Evolutionary conservation across 2,797 vertebrate genomes (phyloP), one percentile per base, ranked within the genome.

Genomic region (Gymnopithys bicolor): DNA sequence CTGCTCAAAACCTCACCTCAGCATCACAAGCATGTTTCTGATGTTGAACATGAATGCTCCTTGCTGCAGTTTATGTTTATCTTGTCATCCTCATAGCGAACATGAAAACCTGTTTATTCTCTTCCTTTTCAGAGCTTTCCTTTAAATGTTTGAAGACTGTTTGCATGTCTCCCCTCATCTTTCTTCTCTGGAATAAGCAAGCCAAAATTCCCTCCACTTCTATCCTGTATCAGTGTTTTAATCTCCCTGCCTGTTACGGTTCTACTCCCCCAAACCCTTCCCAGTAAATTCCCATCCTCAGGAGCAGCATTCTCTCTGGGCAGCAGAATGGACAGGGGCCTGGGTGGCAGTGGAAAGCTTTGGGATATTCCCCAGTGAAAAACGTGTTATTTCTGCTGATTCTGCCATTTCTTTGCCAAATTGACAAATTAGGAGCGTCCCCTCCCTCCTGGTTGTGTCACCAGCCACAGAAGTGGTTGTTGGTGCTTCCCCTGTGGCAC

Each of bases 61-160:
- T 69, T 56, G 91, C 91, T 91, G 94, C 95, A 59, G 92, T 80
- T 92, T 84, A 45, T 76, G 91, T 94, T 94, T 90, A 27, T 35
- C 95, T 96, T 96, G 96, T 95, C 95, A 92, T 89, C 91, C 91
- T 93, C 92, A 14, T 0, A 79, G 94, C 4, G 13, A 91, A 91
- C 95, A 93, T 74, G 94, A 95, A 94, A 95, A 96, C 87, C 91
- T 95, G 87, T 89, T 96, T 96, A 87, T 92, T 87, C 91, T 51
- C 81, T 66, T 46, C 89, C 77, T 87, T 90, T 82, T 62, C 87
- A 59, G 84, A 84, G 92, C 89, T 85, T 41, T 35, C 81, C 89
- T 89, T 59, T 82, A 85, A 76, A 80, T 70, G 64, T 94, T 83
- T 96, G 95, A 93, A 96, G 95, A 6, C n/a, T 73, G 39, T 68